Percentiles rank a stretch among this genome's conserved stretches.
Evolutionary conservation across 2,113 vertebrate species (phyloP).

Genomic region (Cricetomys ansorgei): DNA sequence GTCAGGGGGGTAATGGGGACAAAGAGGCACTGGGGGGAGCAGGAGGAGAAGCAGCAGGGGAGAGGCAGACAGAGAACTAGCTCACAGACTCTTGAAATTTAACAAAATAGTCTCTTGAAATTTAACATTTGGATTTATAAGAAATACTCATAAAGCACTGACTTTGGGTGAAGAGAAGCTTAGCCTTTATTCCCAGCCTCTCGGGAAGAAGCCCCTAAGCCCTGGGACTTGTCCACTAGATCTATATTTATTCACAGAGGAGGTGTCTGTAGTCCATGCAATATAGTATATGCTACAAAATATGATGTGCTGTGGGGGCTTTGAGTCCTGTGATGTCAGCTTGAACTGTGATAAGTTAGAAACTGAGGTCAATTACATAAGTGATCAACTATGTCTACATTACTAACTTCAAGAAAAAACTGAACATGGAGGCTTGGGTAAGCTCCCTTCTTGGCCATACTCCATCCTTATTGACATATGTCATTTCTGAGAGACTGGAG

Average conservation of each 20-base stretch:
- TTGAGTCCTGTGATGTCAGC: background rate
- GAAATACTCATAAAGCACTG: background rate
- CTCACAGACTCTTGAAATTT: too few relatives aligned
- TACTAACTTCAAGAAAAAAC: background rate
- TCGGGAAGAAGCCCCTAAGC: background rate
- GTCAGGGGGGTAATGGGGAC: background rate
- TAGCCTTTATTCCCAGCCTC: background rate
- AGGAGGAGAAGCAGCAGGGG: background rate
- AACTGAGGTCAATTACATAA: background rate
- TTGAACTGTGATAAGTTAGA: background rate
- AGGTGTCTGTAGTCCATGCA: background rate
- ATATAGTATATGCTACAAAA: background rate
- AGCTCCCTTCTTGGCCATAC: background rate
- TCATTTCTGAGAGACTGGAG: background rate
- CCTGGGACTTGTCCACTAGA: background rate
- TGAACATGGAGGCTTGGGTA: background rate
- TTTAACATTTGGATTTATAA: background rate
- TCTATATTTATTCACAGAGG: background rate
- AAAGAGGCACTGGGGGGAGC: rapidly evolving
- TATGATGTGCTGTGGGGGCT: background rate
- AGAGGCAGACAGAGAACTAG: background rate
- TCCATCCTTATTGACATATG: background rate
- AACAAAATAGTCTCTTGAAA: background rate
- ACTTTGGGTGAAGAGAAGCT: background rate
- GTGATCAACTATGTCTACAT: background rate